Conservation (phyloP, 2,888 invertebrate genomes). For the Acleris holmiana region DNA sequence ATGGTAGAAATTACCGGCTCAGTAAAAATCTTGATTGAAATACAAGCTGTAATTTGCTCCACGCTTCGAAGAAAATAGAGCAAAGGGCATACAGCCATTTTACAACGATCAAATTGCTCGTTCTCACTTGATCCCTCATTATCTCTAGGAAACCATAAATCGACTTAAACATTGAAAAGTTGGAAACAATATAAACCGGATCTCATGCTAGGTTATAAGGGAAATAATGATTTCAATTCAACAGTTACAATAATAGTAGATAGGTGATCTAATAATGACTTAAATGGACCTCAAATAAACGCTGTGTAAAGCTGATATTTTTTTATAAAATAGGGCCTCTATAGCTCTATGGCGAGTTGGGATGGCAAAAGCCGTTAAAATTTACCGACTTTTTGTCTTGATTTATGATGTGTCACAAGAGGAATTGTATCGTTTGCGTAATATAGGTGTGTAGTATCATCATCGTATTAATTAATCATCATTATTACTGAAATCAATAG, state of each 20-base stretch:
- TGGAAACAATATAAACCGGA: slow-evolving; percentile 58
- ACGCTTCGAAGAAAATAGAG: slow-evolving; percentile 22
- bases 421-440: too few species aligned
- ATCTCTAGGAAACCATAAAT: slow-evolving; percentile 62
- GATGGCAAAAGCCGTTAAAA: too few species aligned
- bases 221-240: slow-evolving; percentile 53
- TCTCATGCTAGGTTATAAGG: slow-evolving; percentile 45
- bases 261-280: background rate
- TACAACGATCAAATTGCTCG: slow-evolving; percentile 40
- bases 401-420: too few species aligned
- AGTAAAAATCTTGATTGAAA: slow-evolving; percentile 18
- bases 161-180: slow-evolving; percentile 54
- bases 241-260: slow-evolving; percentile 8
- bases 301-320: too few species aligned
- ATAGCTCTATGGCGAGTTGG: too few species aligned
- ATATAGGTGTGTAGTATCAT: too few species aligned
- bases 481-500: too few species aligned
- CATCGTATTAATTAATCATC: too few species aligned
- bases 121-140: slow-evolving; percentile 54
- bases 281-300: too few species aligned
- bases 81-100: slow-evolving; percentile 16
- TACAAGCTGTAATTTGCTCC: slow-evolving; percentile 16
- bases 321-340: too few species aligned
- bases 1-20: background rate
- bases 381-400: too few species aligned